Evolutionary conservation across 2,888 invertebrate species (phyloP).

Genomic region (Formica aserva): DNA sequence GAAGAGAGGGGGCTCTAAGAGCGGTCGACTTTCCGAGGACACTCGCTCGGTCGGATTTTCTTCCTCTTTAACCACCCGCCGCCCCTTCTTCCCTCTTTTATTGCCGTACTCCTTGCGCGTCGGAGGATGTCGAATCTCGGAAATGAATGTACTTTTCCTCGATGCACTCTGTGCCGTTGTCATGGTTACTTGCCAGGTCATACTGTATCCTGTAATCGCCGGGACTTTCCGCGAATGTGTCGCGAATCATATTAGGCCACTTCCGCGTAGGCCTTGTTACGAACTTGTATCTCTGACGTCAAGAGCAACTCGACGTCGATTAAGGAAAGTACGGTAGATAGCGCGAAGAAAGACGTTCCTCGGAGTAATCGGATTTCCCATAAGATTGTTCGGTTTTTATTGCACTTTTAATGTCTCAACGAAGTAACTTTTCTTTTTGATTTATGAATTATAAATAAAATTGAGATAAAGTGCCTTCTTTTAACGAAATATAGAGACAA

Average conservation of each 20-base stretch:
- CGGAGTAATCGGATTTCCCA: not conserved
- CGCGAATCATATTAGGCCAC: constrained; percentile 60
- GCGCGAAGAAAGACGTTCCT: not conserved
- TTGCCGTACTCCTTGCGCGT: constrained; percentile 38
- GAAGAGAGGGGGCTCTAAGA: constrained; percentile 54
- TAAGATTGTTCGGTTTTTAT: constrained; percentile 4
- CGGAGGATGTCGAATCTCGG: constrained; percentile 50
- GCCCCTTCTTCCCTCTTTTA: constrained; percentile 43
- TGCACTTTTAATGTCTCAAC: not conserved
- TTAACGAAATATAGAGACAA: too few species aligned
- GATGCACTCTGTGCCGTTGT: constrained; percentile 80
- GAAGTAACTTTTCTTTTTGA: not conserved
- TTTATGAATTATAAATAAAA: constrained; percentile 6
- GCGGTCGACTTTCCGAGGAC: constrained; percentile 37
- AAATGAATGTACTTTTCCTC: constrained; percentile 70
- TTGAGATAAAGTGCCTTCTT: not conserved
- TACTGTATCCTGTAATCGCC: constrained; percentile 74
- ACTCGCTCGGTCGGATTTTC: constrained; percentile 20
- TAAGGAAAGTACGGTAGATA: constrained; percentile 3
- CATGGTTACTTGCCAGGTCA: constrained; percentile 74
- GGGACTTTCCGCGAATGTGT: constrained; percentile 60
- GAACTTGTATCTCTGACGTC: constrained; percentile 37
- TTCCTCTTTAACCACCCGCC: constrained; percentile 44
- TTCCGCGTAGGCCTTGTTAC: constrained; percentile 39
- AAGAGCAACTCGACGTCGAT: not conserved